Conservation (phyloP, 2,888 invertebrate species). For the Drosophila kuntzei region DNA sequence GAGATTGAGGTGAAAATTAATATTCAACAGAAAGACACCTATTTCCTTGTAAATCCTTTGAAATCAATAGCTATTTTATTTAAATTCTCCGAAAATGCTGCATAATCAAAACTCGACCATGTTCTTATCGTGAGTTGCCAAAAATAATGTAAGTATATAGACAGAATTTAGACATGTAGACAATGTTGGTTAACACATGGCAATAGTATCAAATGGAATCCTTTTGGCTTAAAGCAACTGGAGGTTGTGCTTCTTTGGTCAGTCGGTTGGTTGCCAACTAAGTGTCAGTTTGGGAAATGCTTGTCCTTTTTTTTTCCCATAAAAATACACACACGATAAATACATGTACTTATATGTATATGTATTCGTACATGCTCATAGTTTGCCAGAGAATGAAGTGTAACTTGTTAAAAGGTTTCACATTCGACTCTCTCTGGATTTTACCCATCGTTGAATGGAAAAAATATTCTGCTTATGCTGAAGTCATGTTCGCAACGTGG, state of each 20-base stretch:
- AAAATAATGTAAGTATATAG: background rate
- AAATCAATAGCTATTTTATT: constrained; percentile 16
- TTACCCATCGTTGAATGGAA: constrained; percentile 5
- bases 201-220: constrained; percentile 12
- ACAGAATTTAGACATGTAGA: background rate
- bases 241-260: constrained; percentile 5
- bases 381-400: constrained; percentile 41
- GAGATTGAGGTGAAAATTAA: too few species aligned
- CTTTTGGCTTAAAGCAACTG: constrained; percentile 8
- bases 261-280: constrained; percentile 52
- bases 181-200: constrained; percentile 8
- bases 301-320: background rate
- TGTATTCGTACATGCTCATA: background rate
- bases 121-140: background rate
- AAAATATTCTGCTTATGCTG: constrained; percentile 63
- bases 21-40: too few species aligned
- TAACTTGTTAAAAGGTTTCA: constrained; percentile 60
- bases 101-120: background rate
- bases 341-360: constrained; percentile 4
- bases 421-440: constrained; percentile 8
- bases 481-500: constrained; percentile 57
- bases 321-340: constrained; percentile 7
- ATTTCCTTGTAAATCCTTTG: background rate
- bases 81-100: constrained; percentile 41
- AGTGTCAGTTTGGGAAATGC: constrained; percentile 39